A percentile compares a stretch with the other conserved stretches of the same genome.
These are phyloP conservation scores for Phthorimaea operculella DNA, from an alignment of 1,140 invertebrate species.

Conservation along the genomic window DNA sequence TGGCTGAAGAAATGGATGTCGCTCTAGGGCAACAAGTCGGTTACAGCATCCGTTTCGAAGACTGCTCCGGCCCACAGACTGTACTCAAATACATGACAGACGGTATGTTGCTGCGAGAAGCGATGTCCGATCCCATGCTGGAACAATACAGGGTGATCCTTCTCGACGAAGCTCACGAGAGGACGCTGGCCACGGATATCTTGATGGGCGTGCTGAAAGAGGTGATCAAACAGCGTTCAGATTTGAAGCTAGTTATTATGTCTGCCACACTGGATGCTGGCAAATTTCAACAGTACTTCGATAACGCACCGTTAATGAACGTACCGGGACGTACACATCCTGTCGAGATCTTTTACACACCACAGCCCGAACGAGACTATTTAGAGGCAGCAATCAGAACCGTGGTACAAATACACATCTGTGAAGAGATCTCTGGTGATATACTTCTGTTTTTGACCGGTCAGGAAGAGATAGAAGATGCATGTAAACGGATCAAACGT, in stretches of 20 bases:
- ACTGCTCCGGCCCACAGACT: constrained; percentile 96
- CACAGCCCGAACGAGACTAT: constrained; percentile 98
- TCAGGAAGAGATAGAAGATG: constrained; percentile 98
- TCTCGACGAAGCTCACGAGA: constrained; percentile 99
- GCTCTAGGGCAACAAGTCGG: constrained; percentile 87
- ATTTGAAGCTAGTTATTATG: constrained; percentile 99
- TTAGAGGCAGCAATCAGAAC: constrained; percentile 98
- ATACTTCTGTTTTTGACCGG: constrained; percentile 96
- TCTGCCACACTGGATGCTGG: constrained; percentile 99
- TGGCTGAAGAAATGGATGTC: constrained; percentile 99
- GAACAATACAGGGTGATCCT: constrained; percentile 96
- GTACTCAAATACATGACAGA: constrained; percentile 97
- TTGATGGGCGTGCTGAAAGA: constrained; percentile 98
- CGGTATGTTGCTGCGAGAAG: constrained; percentile 99
- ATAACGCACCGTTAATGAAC: constrained; percentile 98
- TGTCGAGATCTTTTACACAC: constrained; percentile 94
- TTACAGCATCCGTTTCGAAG: constrained; percentile 99
- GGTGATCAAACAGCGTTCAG: constrained; percentile 92
- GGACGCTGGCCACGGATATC: constrained; percentile 97
- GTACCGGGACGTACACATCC: constrained; percentile 82
- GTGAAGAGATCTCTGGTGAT: constrained; percentile 95
- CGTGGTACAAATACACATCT: constrained; percentile 99
- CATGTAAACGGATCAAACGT: constrained; percentile 96
- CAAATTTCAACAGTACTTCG: constrained; percentile 99
- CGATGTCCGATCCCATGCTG: constrained; percentile 98